These are phyloP conservation scores for Notechis scutatus DNA, from an alignment of 2,113 vertebrate genomes.

Conservation along the genomic window DNA sequence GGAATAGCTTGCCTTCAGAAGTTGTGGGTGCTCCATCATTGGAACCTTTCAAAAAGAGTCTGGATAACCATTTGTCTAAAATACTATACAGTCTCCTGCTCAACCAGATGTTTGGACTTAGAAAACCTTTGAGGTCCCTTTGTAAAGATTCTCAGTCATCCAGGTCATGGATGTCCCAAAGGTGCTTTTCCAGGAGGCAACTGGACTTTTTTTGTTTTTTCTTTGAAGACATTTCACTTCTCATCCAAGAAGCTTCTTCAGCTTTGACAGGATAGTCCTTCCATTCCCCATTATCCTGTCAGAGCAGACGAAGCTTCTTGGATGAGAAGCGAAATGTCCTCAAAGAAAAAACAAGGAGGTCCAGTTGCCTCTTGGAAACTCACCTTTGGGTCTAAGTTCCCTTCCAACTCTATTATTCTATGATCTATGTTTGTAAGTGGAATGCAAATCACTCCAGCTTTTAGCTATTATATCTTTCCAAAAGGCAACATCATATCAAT, in stretches of 20 bases:
- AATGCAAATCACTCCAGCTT: neutral
- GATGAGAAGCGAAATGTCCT: too few species aligned
- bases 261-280: too few species aligned
- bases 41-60: neutral
- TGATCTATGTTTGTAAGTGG: neutral
- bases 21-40: neutral
- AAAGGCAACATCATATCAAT: constrained; percentile 24
- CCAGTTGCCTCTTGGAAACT: too few species aligned
- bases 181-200: too few species aligned
- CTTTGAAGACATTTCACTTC: too few species aligned
- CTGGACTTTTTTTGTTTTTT: too few species aligned
- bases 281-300: too few species aligned
- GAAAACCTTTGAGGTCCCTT: neutral
- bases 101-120: neutral
- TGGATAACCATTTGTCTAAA: neutral
- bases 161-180: too few species aligned
- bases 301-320: too few species aligned
- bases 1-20: neutral
- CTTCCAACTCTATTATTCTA: neutral
- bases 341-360: too few species aligned
- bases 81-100: neutral
- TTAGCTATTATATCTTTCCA: neutral
- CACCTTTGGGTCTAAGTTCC: neutral
- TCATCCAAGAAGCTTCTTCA: too few species aligned
- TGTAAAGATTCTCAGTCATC: too few species aligned